Conservation (phyloP, 2,888 invertebrate genomes). For the Aphrophora alni region DNA sequence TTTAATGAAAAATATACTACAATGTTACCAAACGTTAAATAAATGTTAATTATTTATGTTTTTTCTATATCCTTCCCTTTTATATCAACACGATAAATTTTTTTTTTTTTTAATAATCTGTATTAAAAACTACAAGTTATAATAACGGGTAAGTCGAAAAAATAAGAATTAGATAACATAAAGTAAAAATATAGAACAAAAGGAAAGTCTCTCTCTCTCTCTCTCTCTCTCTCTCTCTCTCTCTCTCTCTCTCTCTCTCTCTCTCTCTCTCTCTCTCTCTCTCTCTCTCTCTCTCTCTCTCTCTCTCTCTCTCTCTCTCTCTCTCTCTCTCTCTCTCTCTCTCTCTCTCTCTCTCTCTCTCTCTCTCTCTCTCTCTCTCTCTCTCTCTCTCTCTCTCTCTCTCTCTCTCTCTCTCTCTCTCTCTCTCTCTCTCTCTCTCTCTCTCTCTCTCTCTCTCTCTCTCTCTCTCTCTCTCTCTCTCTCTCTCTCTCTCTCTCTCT, state of each 20-base stretch:
- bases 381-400: conserved; percentile 17
- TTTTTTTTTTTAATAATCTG: too few relatives aligned
- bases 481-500: conserved; percentile 15
- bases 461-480: conserved; percentile 14
- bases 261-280: conserved; percentile 13
- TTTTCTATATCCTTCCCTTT: too few relatives aligned
- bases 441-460: conserved; percentile 17
- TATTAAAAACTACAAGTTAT: too few relatives aligned
- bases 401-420: conserved; percentile 17
- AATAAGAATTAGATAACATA: too few relatives aligned
- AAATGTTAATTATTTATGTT: too few relatives aligned
- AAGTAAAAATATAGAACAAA: too few relatives aligned
- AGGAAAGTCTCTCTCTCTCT: too few relatives aligned
- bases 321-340: conserved; percentile 17
- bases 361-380: conserved; percentile 17
- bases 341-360: conserved; percentile 17
- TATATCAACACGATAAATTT: too few relatives aligned
- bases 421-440: conserved; percentile 17
- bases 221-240: too few relatives aligned
- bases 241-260: conserved; percentile 20
- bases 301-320: conserved; percentile 17
- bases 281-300: conserved; percentile 13
- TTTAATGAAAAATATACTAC: too few relatives aligned
- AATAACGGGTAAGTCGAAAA: too few relatives aligned
- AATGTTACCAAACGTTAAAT: too few relatives aligned